Evolutionary conservation across 2,888 invertebrate genomes (phyloP).

Genomic region (Mythimna pallens): DNA sequence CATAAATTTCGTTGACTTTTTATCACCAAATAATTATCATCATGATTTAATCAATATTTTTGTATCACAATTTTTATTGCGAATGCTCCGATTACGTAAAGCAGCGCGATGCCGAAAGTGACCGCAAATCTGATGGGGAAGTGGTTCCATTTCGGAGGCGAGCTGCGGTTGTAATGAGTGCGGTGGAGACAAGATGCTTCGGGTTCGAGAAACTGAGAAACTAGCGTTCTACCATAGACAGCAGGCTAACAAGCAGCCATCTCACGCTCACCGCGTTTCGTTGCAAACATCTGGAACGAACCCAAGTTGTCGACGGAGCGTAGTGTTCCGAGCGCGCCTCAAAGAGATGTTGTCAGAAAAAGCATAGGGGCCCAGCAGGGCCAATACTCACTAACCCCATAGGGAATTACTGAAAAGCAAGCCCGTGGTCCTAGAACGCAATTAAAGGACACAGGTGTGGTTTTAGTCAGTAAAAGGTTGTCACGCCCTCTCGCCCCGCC

Average conservation of each 20-base stretch:
- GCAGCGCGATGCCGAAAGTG: conserved; percentile 48
- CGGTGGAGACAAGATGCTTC: conserved; percentile 19
- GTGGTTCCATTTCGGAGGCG: conserved; percentile 41
- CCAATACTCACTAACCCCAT: too few relatives aligned
- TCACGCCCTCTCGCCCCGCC: too few relatives aligned
- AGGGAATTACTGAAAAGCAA: too few relatives aligned
- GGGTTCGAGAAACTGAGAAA: conserved; percentile 15
- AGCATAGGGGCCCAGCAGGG: too few relatives aligned
- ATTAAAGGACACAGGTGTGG: too few relatives aligned
- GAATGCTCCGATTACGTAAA: conserved; percentile 31
- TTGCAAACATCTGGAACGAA: background rate
- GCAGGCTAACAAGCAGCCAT: background rate
- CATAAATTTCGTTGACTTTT: background rate
- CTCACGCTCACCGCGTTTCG: background rate
- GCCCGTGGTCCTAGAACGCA: too few relatives aligned
- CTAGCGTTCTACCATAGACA: conserved; percentile 2
- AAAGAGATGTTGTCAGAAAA: too few relatives aligned
- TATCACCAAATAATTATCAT: conserved; percentile 7
- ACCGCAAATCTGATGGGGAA: conserved; percentile 53
- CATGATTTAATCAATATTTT: conserved; percentile 20
- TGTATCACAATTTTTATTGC: conserved; percentile 30
- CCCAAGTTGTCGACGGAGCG: too few relatives aligned
- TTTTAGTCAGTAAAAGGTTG: too few relatives aligned
- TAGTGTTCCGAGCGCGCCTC: too few relatives aligned
- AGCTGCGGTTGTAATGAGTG: conserved; percentile 41